A percentile compares a stretch with the other conserved stretches of the same genome.
Evolutionary conservation across 2,113 vertebrate species (phyloP).

Genomic region (Cololabis saira): DNA sequence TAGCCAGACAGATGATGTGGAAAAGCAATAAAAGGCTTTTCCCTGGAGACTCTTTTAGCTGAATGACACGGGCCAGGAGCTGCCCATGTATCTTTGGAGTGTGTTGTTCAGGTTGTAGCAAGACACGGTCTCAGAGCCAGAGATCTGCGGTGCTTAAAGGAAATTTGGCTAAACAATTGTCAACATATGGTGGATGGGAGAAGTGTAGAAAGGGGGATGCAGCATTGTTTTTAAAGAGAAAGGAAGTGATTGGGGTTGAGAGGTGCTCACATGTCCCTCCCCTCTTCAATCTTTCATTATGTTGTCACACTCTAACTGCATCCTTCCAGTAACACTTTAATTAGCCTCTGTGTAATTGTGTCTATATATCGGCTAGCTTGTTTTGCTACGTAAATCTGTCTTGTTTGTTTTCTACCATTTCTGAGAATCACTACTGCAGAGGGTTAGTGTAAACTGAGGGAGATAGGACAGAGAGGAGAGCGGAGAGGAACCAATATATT

Average conservation of each 20-base stretch:
- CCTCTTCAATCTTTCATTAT: slow-evolving; percentile 83
- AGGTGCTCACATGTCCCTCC: slow-evolving; percentile 69
- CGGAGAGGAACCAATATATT: no score
- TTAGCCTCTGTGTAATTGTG: slow-evolving; percentile 78
- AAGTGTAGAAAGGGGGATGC: slow-evolving; percentile 61
- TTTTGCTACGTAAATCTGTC: slow-evolving; percentile 72
- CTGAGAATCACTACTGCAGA: slow-evolving; percentile 35
- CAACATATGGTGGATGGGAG: slow-evolving; percentile 87
- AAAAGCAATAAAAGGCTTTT: slow-evolving; percentile 76
- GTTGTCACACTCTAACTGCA: slow-evolving; percentile 81
- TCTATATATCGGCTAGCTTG: slow-evolving; percentile 67
- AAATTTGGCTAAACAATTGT: slow-evolving; percentile 85
- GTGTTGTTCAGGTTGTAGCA: slow-evolving; percentile 48
- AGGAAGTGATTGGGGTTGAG: slow-evolving; percentile 33
- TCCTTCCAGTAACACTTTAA: slow-evolving; percentile 80
- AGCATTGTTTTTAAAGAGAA: slow-evolving; percentile 79
- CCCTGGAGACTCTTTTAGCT: slow-evolving; percentile 72
- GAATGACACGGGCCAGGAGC: slow-evolving; percentile 66
- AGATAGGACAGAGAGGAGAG: no score
- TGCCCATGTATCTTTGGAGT: slow-evolving; percentile 56
- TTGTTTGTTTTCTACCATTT: slow-evolving; percentile 61
- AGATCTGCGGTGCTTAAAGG: slow-evolving; percentile 73
- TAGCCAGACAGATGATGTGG: slow-evolving; percentile 77
- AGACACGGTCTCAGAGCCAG: slow-evolving; percentile 55
- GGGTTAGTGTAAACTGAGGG: slow-evolving; percentile 9